Evolutionary conservation across 35 echinoderm and acorn worm species (phyloP).

Genomic region (Hemicentrotus pulcherrimus): DNA sequence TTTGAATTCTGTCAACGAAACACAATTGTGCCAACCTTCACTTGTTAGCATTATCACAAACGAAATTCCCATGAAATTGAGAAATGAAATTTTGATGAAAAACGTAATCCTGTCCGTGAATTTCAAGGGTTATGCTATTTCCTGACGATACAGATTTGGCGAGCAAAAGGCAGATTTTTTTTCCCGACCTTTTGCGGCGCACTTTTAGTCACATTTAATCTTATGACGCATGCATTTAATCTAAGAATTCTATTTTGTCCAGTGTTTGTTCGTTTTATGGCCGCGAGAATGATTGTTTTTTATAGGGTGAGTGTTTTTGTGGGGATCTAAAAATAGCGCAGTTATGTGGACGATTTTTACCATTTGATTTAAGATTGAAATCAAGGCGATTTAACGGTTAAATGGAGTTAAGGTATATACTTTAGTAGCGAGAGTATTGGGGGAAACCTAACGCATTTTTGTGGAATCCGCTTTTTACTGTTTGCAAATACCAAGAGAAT

Average conservation of each 20-base stretch:
- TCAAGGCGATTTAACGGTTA: neutral
- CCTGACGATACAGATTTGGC: neutral
- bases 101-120: neutral
- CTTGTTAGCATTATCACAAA: neutral
- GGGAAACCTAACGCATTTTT: too few relatives aligned
- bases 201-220: constrained; percentile 19
- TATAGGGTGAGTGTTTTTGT: neutral
- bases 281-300: neutral
- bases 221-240: neutral
- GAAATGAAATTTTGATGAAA: constrained; percentile 3
- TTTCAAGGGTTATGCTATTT: neutral
- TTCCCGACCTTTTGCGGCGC: neutral
- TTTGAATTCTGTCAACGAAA: too few relatives aligned
- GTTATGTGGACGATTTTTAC: neutral
- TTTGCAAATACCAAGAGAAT: neutral
- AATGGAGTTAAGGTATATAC: neutral
- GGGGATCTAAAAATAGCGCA: neutral
- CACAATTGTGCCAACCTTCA: neutral
- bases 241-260: neutral
- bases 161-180: neutral
- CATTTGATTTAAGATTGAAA: neutral
- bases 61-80: neutral
- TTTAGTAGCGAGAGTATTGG: neutral
- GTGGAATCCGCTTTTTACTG: too few relatives aligned
- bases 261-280: neutral